Base-by-base conservation (phyloP, 2,888 invertebrate genomes). In the Beris chalybata region DNA sequence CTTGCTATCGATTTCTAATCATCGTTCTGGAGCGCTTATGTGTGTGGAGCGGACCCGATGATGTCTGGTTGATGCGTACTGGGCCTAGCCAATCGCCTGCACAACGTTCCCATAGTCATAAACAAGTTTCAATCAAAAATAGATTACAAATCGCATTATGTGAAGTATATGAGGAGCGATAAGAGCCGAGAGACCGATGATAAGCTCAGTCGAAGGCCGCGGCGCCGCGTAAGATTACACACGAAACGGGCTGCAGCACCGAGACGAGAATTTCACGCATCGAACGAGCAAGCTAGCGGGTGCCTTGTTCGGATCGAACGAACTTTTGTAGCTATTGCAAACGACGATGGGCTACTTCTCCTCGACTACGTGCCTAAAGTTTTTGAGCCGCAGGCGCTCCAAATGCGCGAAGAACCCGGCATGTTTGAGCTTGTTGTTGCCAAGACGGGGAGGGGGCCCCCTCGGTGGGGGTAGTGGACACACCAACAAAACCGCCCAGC, bases 1-100 rank as follows among this genome's bases (percentile, higher is more conserved):
- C 7, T 54, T 64, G 56, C 30, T 65, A 65, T 65, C 56, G 64
- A 65, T 65, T 65, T 65, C 64, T 56, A 56, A 65, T 65, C 64
- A 43, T 29, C 32, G 38, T 38, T 38, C 38, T 38, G 2, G 38
- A 4, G 32, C 4, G 38, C 38, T 9, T 38, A 38, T 7, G 38
- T 5, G 38, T 5, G 7, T 38, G 38, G 38, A 3, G 38, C 38
- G 38, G 38, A 1, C 7, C 9, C 9, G 38, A 9, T 38, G 38
- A 4, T 9, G 38, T 38, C 7, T 9, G 5, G 38, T 9, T 38
- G 38, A 38, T 9, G 38, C 7, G 9, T 7, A 7, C 38, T 5
- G 7, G 38, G 38, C 5, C 7, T 7, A 38, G 38, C 9, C 38
- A 9, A 5, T 38, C 9, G 38, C 7, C 9, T 31, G 43, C 29